Evolutionary conservation across 2,888 invertebrate species (phyloP).

Genomic region (Amblyjoppa fuscipennis): DNA sequence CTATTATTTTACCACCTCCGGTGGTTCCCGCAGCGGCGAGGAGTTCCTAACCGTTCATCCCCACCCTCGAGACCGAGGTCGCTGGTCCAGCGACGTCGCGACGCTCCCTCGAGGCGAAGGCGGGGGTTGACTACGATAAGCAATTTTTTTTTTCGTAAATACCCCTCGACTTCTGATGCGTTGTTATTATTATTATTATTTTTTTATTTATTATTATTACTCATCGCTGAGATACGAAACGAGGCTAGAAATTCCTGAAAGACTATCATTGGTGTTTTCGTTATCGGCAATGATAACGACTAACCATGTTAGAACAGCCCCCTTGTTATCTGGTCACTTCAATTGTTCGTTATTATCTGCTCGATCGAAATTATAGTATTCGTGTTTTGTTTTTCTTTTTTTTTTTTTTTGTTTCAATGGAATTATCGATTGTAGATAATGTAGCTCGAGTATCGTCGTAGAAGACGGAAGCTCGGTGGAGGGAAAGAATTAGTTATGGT

Average conservation of each 20-base stretch:
- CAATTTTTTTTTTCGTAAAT: background rate
- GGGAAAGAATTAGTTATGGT: background rate
- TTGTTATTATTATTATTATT: background rate
- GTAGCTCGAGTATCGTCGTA: background rate
- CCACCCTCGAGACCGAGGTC: slow-evolving; percentile 34
- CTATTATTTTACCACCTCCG: slow-evolving; percentile 2
- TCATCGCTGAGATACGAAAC: background rate
- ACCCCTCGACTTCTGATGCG: background rate
- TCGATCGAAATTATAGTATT: background rate
- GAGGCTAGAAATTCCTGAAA: background rate
- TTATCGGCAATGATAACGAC: background rate
- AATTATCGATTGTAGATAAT: background rate
- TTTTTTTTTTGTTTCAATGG: background rate
- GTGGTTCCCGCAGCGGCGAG: slow-evolving; percentile 10
- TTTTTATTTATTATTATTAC: background rate
- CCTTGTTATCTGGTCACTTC: background rate
- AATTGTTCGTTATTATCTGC: background rate
- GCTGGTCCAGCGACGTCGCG: slow-evolving; percentile 40
- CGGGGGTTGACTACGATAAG: background rate
- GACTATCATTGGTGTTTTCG: background rate
- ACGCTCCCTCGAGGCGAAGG: slow-evolving; percentile 8
- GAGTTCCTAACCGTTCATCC: slow-evolving; percentile 38
- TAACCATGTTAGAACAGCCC: background rate
- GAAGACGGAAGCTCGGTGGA: background rate
- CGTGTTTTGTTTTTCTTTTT: background rate